These are phyloP conservation scores for Dicycla oo DNA, from an alignment of 2,888 invertebrate genomes.

Conservation along the genomic window DNA sequence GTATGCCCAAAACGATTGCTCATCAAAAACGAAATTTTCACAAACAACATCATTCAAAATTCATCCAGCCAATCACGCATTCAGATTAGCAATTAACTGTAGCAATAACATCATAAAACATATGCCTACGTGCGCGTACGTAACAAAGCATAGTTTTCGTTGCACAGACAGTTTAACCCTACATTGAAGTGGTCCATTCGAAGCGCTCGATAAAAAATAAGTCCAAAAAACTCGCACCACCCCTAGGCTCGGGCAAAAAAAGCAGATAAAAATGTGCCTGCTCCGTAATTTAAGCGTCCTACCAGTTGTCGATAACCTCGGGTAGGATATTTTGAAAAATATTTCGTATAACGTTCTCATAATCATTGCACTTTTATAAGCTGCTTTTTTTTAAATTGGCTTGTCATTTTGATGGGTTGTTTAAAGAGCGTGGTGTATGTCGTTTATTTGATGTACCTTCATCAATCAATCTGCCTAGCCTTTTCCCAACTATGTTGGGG, in stretches of 20 bases:
- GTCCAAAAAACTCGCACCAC: constrained; percentile 83
- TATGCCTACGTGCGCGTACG: constrained; percentile 21
- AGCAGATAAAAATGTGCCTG: constrained; percentile 85
- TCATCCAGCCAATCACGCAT: constrained; percentile 46
- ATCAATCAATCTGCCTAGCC: too few species aligned
- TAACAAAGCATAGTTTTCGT: constrained; percentile 67
- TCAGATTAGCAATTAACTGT: constrained; percentile 57
- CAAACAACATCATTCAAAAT: constrained; percentile 33
- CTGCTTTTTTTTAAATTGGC: constrained; percentile 6
- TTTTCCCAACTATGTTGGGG: too few species aligned
- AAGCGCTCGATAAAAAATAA: constrained; percentile 80
- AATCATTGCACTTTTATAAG: constrained; percentile 52
- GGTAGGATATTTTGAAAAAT: constrained; percentile 70
- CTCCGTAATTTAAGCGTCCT: constrained; percentile 89
- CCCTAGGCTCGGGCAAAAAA: constrained; percentile 87
- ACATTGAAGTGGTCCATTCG: constrained; percentile 79
- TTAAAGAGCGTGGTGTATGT: neutral
- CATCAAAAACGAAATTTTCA: constrained; percentile 40
- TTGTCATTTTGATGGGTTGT: neutral
- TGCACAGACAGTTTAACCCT: constrained; percentile 84
- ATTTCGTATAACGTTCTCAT: constrained; percentile 60
- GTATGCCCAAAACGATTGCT: constrained; percentile 3
- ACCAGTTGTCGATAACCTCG: constrained; percentile 84
- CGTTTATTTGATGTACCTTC: neutral
- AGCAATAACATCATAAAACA: constrained; percentile 42